Evolutionary conservation across 53 echinoderm and acorn worm genomes (phyloP), one percentile per base, ranked within the genome.

Genomic region (Mesocentrotus franciscanus): DNA sequence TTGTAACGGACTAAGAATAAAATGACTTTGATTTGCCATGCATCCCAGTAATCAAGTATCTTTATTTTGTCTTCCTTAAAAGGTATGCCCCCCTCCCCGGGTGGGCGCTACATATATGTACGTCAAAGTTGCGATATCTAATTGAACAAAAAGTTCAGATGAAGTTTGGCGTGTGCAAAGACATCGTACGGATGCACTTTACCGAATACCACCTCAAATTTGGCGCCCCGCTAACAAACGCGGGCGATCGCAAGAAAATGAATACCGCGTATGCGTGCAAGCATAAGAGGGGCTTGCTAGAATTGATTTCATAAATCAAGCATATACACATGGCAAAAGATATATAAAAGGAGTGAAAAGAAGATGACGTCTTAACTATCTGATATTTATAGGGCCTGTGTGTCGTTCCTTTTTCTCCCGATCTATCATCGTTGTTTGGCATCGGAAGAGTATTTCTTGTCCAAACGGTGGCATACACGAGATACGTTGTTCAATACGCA

Each of bases 271-370:
- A 94, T 93, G 58, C 93, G 9, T 12, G 76, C 30, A 20, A 49
- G 60, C 76, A 75, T 24, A 39, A 39, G 56, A 70, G 35, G 94
- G 36, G 62, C 81, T 32, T 84, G 60, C 75, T 83, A 42, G 94
- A 94, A 94, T 94, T 94, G 84, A 94, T 94, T 94, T 84, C 94
- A 94, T 94, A 94, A 94, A 94, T 94, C 81, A 94, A 35, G 61
- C 94, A 83, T 94, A 6, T 26, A 49, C 26, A 76, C 16, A 36
- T 29, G 29, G 11, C 74, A 30, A 74, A 16, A 81, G 20, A 81
- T 4, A 42, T 3, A 81, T 36, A 81, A 18, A 81, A 42, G 17
- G 81, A 18, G 17, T 36, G 36, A 90, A 90, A 90, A 60, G 60
- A 60, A 60, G 60, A 93, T 76, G 57, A 76, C 78, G 59, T 93